Conservation (phyloP, 1,140 invertebrate species). For the Parasteatoda tepidariorum region DNA sequence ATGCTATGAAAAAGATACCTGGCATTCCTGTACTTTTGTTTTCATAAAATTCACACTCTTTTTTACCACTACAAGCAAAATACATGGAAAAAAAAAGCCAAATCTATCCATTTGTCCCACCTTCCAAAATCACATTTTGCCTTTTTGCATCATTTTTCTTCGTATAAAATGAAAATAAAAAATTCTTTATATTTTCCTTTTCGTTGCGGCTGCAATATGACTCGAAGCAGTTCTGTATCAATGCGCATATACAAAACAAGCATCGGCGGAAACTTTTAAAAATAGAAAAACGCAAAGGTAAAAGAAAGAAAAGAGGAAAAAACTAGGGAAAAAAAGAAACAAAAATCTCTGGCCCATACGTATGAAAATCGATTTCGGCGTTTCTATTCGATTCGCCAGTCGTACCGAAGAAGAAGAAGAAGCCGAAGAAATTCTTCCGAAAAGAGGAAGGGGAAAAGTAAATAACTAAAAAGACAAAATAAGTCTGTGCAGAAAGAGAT, state of each 20-base stretch:
- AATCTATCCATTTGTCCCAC: not conserved
- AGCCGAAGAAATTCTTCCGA: constrained; percentile 7
- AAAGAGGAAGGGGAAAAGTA: constrained; percentile 25
- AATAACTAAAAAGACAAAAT: constrained; percentile 37
- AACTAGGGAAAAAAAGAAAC: not conserved
- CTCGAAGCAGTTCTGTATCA: constrained; percentile 26
- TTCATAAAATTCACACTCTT: not conserved
- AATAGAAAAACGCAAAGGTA: too few species aligned
- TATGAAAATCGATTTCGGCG: constrained; percentile 41
- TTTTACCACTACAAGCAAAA: not conserved
- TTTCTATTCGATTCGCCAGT: constrained; percentile 21
- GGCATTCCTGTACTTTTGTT: not conserved
- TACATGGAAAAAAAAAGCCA: not conserved
- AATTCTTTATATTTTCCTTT: not conserved
- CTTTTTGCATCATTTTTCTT: not conserved
- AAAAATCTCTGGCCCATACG: not conserved
- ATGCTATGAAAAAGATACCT: too few species aligned
- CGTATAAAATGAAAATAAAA: not conserved
- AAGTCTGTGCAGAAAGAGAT: not conserved
- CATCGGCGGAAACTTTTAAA: constrained; percentile 36
- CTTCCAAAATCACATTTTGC: not conserved
- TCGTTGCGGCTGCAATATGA: constrained; percentile 7
- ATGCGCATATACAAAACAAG: constrained; percentile 31
- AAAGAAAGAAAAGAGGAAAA: constrained; percentile 7
- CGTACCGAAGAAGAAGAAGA: not conserved